Conservation (phyloP, 1,140 invertebrate genomes). For the Halyomorpha halys region DNA sequence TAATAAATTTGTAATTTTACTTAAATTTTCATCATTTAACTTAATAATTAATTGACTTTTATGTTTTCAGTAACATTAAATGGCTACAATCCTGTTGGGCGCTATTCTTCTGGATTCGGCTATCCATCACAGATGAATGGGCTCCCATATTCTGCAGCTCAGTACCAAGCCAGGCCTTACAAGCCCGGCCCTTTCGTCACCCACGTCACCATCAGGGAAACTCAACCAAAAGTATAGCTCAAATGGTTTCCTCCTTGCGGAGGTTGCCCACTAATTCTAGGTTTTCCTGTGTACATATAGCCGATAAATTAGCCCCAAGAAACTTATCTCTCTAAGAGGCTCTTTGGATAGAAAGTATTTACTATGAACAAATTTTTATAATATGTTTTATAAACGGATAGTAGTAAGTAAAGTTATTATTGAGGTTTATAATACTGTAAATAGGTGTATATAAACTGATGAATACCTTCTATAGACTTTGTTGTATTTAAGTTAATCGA, state of each 20-base stretch:
- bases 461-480: no score
- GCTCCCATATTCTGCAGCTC: constrained; percentile 29
- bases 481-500: no score
- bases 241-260: no score
- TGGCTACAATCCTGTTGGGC: constrained; percentile 3
- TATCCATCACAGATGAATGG: constrained; percentile 29
- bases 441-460: no score
- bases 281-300: not conserved
- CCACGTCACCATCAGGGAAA: constrained; percentile 42
- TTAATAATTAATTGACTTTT: not conserved
- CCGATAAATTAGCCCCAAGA: no score
- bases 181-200: constrained; percentile 46
- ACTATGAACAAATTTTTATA: not conserved
- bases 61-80: constrained; percentile 5
- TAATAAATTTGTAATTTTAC: no score
- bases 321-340: not conserved
- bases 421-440: no score
- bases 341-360: not conserved
- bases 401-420: not conserved
- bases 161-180: constrained; percentile 29
- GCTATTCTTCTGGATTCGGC: constrained; percentile 10
- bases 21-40: no score
- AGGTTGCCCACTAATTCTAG: not conserved
- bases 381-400: not conserved
- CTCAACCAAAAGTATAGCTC: constrained; percentile 26